Percentiles rank a stretch among this genome's conserved stretches.
Conservation (phyloP, 2,797 vertebrate genomes). For the Cheirogaleus major region DNA sequence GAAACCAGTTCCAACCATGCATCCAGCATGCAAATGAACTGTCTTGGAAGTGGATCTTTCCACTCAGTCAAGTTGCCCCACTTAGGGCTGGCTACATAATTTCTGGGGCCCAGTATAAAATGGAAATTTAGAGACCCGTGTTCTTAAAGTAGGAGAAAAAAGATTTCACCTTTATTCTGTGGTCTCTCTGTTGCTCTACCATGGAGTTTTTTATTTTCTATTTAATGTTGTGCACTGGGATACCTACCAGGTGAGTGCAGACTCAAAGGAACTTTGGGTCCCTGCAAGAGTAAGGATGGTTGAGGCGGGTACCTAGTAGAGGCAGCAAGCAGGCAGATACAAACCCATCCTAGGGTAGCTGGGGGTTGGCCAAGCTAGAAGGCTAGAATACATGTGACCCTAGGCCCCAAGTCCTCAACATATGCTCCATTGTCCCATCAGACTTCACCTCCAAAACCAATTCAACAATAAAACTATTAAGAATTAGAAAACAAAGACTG, state of each 20-base stretch:
- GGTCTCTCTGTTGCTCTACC: background rate
- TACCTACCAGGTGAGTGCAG: background rate
- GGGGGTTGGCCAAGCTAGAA: too few relatives aligned
- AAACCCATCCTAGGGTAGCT: background rate
- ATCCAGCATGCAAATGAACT: too few relatives aligned
- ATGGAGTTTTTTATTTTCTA: background rate
- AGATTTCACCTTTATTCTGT: too few relatives aligned
- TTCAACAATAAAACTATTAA: background rate
- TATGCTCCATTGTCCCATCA: background rate
- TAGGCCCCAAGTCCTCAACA: background rate
- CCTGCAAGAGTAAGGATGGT: too few relatives aligned
- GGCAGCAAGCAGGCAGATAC: background rate
- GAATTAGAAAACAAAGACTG: background rate
- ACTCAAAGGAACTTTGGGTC: background rate
- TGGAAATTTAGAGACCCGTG: background rate
- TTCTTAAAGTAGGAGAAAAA: background rate
- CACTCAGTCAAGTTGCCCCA: background rate
- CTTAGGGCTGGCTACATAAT: background rate
- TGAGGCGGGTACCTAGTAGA: background rate
- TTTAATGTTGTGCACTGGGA: background rate
- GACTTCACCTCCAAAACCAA: background rate
- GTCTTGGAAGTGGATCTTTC: background rate
- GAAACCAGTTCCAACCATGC: background rate
- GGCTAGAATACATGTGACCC: background rate
- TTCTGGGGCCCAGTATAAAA: background rate